Evolutionary conservation across 2,888 invertebrate species (phyloP).

Genomic region (Mimas tiliae): DNA sequence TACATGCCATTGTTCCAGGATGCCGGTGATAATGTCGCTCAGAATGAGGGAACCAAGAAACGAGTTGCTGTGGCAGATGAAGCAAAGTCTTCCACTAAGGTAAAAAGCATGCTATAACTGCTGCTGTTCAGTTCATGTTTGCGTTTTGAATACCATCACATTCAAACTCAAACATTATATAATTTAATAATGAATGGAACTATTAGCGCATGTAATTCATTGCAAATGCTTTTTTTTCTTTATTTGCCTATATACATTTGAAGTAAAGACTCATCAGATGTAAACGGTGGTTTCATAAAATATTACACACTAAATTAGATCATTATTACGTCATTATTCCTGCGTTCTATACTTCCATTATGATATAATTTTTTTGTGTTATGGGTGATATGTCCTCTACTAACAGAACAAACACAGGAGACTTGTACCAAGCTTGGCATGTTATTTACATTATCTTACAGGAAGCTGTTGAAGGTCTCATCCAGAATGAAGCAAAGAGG

Average conservation of each 20-base stretch:
- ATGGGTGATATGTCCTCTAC: conserved; percentile 32
- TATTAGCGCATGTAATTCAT: conserved; percentile 9
- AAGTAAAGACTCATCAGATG: neutral
- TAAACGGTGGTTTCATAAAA: too few relatives aligned
- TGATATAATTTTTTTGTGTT: conserved; percentile 27
- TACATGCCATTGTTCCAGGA: conserved; percentile 52
- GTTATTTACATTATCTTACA: conserved; percentile 72
- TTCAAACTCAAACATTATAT: neutral
- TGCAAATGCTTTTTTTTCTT: conserved; percentile 1
- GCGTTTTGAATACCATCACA: neutral
- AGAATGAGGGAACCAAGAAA: conserved; percentile 73
- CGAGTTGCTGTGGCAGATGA: conserved; percentile 70
- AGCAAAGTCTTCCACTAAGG: conserved; percentile 67
- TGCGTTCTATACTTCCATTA: neutral
- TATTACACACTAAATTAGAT: neutral
- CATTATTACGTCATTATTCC: neutral
- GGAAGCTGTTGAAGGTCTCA: conserved; percentile 70
- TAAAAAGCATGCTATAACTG: conserved; percentile 39
- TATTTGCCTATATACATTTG: neutral
- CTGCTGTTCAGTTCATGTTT: neutral
- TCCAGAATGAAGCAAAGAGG: conserved; percentile 68
- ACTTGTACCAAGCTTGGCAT: conserved; percentile 62
- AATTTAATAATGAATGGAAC: neutral
- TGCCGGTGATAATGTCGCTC: conserved; percentile 68
- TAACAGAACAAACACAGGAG: conserved; percentile 14